A percentile compares a stretch with the other conserved stretches of the same genome.
phyloP scores from a whole-genome alignment of 2,888 invertebrate species.

The Erynnis tages region DNA sequence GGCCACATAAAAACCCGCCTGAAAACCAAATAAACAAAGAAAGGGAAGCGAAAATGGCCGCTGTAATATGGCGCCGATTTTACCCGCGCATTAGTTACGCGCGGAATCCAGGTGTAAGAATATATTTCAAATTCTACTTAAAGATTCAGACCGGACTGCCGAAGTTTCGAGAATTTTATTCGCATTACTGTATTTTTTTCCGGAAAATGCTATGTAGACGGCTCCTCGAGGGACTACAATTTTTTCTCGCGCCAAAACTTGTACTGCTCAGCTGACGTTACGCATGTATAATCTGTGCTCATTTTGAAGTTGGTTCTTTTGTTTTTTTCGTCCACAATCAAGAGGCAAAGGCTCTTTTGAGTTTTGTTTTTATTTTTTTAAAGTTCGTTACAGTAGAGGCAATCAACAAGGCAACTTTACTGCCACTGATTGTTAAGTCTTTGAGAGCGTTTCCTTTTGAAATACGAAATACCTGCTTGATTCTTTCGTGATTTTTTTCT shows the following conservation, averaged over 20 bases:
- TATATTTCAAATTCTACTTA: constrained; percentile 40
- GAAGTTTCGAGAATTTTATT: constrained; percentile 41
- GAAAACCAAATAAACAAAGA: constrained; percentile 29
- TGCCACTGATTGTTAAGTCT: constrained; percentile 27
- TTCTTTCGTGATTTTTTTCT: constrained; percentile 20
- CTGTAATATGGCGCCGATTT: constrained; percentile 24
- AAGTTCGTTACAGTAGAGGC: constrained; percentile 28
- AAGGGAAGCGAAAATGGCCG: constrained; percentile 22
- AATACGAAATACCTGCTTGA: constrained; percentile 25
- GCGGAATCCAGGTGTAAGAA: constrained; percentile 34
- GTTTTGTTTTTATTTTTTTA: constrained; percentile 31
- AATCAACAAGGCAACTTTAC: constrained; percentile 29
- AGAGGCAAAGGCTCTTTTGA: constrained; percentile 36
- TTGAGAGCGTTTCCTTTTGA: constrained; percentile 26
- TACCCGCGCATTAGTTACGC: constrained; percentile 23
- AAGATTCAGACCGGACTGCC: constrained; percentile 40
- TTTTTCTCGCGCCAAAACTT: constrained; percentile 32
- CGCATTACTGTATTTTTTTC: constrained; percentile 36
- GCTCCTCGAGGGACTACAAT: constrained; percentile 26
- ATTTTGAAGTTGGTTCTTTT: constrained; percentile 43
- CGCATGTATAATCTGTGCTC: constrained; percentile 59
- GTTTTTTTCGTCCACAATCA: constrained; percentile 39
- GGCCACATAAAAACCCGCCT: constrained; percentile 25
- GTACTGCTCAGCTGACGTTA: constrained; percentile 44
- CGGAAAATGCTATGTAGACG: constrained; percentile 20